Evolutionary conservation across 1,140 invertebrate genomes (phyloP).

Genomic region (Gryllus bimaculatus): DNA sequence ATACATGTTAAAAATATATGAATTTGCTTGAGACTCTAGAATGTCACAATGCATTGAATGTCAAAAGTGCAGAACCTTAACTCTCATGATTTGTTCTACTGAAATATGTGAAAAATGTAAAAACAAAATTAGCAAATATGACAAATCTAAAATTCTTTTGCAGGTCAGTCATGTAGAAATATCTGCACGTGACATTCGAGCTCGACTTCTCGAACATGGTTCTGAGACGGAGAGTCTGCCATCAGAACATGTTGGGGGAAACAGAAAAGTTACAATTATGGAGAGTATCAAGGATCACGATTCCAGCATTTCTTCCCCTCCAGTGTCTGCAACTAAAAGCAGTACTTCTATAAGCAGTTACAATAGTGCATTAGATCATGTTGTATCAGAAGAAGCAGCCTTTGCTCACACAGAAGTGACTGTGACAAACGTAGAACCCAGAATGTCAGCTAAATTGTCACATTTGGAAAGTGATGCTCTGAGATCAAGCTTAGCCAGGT

Average conservation of each 20-base stretch:
- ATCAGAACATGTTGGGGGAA: no score
- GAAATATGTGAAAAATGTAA: no score
- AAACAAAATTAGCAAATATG: no score
- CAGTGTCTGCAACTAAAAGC: neutral
- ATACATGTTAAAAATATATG: no score
- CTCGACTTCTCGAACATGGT: conserved; percentile 38
- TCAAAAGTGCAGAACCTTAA: no score
- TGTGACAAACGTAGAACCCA: neutral
- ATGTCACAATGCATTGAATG: no score
- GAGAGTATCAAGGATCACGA: conserved; percentile 19
- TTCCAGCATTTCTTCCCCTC: neutral
- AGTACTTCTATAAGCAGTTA: no score
- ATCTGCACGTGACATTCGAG: conserved; percentile 58
- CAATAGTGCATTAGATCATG: neutral
- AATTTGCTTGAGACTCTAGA: no score
- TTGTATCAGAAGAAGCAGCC: no score
- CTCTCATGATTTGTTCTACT: no score
- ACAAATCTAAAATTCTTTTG: conserved; percentile 27
- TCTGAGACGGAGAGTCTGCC: conserved; percentile 18
- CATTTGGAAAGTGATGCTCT: neutral
- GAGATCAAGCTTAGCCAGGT: neutral
- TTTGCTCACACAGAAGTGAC: neutral
- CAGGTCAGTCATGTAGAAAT: conserved; percentile 46
- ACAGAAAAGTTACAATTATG: neutral
- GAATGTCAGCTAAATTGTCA: neutral